Percentiles rank a stretch among this genome's conserved stretches.
Conservation (phyloP, 2,888 invertebrate species). For the Rotaria sp. region DNA sequence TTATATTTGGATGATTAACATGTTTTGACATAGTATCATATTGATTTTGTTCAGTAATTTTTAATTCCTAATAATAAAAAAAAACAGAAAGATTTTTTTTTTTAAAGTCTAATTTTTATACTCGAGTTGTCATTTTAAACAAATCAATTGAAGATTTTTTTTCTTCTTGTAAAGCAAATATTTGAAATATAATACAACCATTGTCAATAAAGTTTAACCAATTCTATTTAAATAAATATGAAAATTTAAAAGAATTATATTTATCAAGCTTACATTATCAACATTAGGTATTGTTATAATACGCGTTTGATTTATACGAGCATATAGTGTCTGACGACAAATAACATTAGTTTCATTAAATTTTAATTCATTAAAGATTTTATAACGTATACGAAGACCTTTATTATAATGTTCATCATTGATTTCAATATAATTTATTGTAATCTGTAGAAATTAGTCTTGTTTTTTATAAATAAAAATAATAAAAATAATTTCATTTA, state of each 20-base stretch:
- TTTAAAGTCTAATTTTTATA: neutral
- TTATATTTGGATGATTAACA: neutral
- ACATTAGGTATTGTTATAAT: neutral
- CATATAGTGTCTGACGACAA: neutral
- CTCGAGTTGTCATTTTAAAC: conserved; percentile 52
- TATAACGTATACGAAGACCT: conserved; percentile 35
- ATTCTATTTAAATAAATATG: conserved; percentile 47
- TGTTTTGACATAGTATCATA: conserved; percentile 45
- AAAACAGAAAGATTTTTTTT: too few species aligned
- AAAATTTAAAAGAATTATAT: conserved; percentile 42
- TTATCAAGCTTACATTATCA: neutral
- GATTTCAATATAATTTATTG: conserved; percentile 29
- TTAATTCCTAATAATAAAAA: conserved; percentile 42
- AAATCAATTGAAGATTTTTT: conserved; percentile 48
- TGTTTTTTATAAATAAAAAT: too few species aligned
- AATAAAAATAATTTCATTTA: neutral
- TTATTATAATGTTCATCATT: conserved; percentile 12
- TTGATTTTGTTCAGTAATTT: neutral
- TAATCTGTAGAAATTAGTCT: neutral
- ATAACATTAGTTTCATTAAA: conserved; percentile 15
- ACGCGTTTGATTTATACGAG: conserved; percentile 15
- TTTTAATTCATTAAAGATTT: conserved; percentile 25
- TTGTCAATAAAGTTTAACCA: conserved; percentile 53
- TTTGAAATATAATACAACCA: conserved; percentile 52
- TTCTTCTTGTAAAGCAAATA: conserved; percentile 55